phyloP scores from a whole-genome alignment of 2,797 vertebrate genomes.

The Phalloptychus januarius region DNA sequence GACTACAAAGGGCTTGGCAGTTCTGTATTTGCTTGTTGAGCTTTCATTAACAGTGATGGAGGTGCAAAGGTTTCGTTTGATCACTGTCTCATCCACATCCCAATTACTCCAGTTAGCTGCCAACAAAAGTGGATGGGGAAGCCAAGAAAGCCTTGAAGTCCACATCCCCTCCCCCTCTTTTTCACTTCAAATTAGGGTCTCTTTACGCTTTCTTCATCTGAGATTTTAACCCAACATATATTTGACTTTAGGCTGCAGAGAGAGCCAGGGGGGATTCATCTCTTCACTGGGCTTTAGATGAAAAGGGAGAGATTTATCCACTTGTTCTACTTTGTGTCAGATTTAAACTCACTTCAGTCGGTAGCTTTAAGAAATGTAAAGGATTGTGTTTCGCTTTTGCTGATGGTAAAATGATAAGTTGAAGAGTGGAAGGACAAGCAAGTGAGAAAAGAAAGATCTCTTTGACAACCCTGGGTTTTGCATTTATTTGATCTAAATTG shows the following conservation, averaged over 20 bases:
- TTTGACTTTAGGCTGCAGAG: slow-evolving; percentile 44
- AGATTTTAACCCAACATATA: slow-evolving; percentile 31
- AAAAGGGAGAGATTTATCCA: slow-evolving; percentile 28
- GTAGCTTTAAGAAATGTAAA: slow-evolving; percentile 18
- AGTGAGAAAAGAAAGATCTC: not conserved
- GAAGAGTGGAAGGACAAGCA: not conserved
- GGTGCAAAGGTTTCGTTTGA: slow-evolving; percentile 65
- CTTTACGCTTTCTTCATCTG: slow-evolving; percentile 30
- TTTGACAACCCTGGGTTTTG: not conserved
- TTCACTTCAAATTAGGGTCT: slow-evolving; percentile 41
- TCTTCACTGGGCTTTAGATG: slow-evolving; percentile 32
- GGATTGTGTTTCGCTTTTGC: slow-evolving; percentile 6
- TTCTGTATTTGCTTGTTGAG: slow-evolving; percentile 54
- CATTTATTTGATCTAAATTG: not conserved
- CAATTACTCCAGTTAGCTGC: slow-evolving; percentile 66
- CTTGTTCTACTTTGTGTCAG: slow-evolving; percentile 15
- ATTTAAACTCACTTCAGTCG: slow-evolving; percentile 37
- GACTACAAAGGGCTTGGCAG: slow-evolving; percentile 56
- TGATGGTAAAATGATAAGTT: slow-evolving; percentile 5
- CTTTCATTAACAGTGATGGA: slow-evolving; percentile 69
- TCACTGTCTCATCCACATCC: slow-evolving; percentile 56
- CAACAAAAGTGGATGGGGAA: slow-evolving; percentile 34
- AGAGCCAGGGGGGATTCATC: not conserved
- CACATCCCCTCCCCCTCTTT: slow-evolving; percentile 17
- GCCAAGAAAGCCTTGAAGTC: slow-evolving; percentile 52